These are phyloP conservation scores for Characodon lateralis DNA, from an alignment of 2,797 vertebrate species.

Conservation along the genomic window DNA sequence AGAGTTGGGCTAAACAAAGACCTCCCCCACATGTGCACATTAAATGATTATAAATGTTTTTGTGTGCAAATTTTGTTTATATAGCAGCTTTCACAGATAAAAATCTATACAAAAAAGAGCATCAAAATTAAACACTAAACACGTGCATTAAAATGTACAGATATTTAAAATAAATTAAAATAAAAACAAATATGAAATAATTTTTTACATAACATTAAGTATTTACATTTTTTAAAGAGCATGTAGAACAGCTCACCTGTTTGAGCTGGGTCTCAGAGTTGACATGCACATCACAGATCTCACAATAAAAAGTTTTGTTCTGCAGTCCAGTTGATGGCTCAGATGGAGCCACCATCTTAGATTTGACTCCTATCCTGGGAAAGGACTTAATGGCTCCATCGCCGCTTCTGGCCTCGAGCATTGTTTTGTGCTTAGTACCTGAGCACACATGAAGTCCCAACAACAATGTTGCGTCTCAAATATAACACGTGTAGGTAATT, in stretches of 20 bases:
- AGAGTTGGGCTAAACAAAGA: no score
- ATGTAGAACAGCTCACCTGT: conserved; percentile 80
- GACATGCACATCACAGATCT: conserved; percentile 97
- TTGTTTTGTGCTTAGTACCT: conserved; percentile 99
- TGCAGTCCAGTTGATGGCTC: conserved; percentile 90
- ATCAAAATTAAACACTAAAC: no score
- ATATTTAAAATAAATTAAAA: no score
- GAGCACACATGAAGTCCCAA: conserved; percentile 30
- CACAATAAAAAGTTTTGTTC: conserved; percentile 98
- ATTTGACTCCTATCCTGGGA: conserved; percentile 90
- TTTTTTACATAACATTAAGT: not conserved
- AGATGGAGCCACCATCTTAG: conserved; percentile 83
- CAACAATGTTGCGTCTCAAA: not conserved
- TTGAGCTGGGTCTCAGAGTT: conserved; percentile 99
- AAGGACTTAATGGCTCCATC: conserved; percentile 97
- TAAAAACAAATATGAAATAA: no score
- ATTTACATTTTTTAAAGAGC: not conserved
- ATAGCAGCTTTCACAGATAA: no score
- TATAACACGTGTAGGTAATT: not conserved
- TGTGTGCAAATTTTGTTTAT: no score
- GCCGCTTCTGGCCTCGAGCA: conserved; percentile 94
- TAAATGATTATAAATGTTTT: no score
- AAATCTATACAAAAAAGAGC: no score
- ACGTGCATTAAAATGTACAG: no score
- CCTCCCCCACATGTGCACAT: no score